Evolutionary conservation across 2,888 invertebrate species (phyloP).

Genomic region (Zygogramma bicolorata): DNA sequence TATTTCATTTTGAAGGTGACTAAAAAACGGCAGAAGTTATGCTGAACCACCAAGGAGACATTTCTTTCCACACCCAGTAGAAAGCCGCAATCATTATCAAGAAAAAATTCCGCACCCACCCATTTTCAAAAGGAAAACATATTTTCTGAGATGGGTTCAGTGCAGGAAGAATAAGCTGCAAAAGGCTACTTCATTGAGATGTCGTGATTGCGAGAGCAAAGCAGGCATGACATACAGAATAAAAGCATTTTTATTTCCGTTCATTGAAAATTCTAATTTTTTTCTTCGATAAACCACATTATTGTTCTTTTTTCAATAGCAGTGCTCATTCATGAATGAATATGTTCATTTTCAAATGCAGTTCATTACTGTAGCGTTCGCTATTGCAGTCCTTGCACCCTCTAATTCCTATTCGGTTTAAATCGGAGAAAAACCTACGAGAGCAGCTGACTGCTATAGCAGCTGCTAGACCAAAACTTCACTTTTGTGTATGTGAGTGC

Average conservation of each 20-base stretch:
- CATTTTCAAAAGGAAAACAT: not conserved
- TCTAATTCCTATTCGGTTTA: not conserved
- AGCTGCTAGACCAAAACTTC: not conserved
- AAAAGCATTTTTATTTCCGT: not conserved
- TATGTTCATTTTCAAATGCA: too few relatives aligned
- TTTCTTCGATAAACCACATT: too few relatives aligned
- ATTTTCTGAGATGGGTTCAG: not conserved
- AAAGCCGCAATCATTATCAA: not conserved
- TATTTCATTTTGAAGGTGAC: not conserved
- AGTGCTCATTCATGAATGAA: too few relatives aligned
- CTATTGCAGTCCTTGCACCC: not conserved
- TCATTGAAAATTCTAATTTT: not conserved
- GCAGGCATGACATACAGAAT: not conserved
- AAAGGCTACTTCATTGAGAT: not conserved
- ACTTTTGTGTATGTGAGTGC: not conserved
- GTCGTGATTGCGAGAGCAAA: not conserved
- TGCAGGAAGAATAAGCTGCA: not conserved
- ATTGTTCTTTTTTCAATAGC: too few relatives aligned
- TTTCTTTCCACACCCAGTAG: not conserved
- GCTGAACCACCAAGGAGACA: not conserved
- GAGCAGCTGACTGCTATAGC: not conserved
- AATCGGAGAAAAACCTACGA: not conserved
- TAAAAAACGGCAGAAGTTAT: not conserved
- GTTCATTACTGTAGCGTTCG: too few relatives aligned
- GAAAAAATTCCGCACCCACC: not conserved